Conservation (phyloP, 1,140 invertebrate species). For the Matsumurasca onukii region DNA sequence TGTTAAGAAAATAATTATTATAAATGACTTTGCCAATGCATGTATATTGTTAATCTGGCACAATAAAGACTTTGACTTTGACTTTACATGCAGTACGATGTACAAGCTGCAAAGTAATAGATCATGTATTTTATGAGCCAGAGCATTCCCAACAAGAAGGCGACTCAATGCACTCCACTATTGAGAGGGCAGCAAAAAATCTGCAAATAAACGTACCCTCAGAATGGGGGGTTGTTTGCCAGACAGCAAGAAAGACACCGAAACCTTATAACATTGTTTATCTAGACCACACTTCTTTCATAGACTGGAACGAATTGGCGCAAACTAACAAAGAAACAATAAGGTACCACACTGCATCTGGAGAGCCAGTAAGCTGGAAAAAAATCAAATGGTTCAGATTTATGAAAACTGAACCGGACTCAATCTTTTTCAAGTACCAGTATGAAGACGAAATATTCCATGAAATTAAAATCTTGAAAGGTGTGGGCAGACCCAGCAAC, state of each 20-base stretch:
- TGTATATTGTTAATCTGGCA: too few relatives aligned
- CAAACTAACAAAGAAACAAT: too few relatives aligned
- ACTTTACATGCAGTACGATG: background rate
- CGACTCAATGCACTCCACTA: background rate
- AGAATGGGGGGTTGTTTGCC: background rate
- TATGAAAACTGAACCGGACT: background rate
- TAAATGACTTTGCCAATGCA: too few relatives aligned
- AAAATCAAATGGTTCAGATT: background rate
- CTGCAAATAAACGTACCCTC: background rate
- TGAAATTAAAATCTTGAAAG: too few relatives aligned
- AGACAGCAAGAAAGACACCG: background rate
- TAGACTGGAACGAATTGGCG: background rate
- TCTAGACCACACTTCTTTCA: background rate
- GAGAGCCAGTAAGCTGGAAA: background rate
- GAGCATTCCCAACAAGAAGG: slow-evolving; percentile 1
- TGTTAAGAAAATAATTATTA: too few relatives aligned
- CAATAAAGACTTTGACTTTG: too few relatives aligned
- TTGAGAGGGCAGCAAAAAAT: slow-evolving; percentile 2
- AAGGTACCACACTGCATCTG: too few relatives aligned
- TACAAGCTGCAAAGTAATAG: background rate
- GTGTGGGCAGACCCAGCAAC: too few relatives aligned
- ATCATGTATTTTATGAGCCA: background rate
- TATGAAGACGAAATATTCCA: too few relatives aligned
- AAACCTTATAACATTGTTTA: background rate
- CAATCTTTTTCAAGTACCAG: too few relatives aligned